Base-by-base conservation (phyloP, 30 jellyfish, hydroid and myxozoan genomes). In the Hydractinia symbiolongicarpus region DNA sequence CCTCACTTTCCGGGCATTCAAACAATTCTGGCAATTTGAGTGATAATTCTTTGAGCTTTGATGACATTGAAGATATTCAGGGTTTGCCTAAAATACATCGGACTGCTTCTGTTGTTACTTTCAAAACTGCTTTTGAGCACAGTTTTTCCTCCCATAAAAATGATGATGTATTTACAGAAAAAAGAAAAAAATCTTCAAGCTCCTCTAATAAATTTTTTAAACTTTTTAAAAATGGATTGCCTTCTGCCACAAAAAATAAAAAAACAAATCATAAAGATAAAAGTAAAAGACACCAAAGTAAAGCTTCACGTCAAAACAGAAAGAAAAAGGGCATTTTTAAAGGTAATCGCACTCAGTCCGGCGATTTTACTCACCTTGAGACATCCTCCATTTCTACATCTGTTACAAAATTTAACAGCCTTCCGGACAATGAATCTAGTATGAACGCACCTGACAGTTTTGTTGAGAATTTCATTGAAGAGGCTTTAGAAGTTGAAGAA, bases 31-130 rank as follows among this genome's bases (percentile, higher is more conserved):
- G 15, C 15, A 11, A 90, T 15, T 58, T 87, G 54, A 54, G 72
- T 16, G 93, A 66, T 9, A 81, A 87, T 78, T 83, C 94, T 8
- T 86, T 86, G 5, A 84, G 67, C 5, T 44, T 55, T 61, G 88
- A 68, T 62, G 57, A 58, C 57, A 66, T 61, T 54, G 90, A 86
- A 77, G 77, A 80, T 69, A 51, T 40, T 14, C 56, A 79, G 67
- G 50, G 52, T 6, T 78, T 66, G 16, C 60, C 73, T n/a, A 77
- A 40, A 9, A 17, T 60, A 6, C 55, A 68, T 14, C 44, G 40
- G 53, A 85, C 96, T 20, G 87, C 88, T 13, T 85, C 97, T n/a
- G 81, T 83, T 15, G 76, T 90, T 16, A 85, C 97, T 0, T 90
- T 90, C 77, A 83, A 81, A 56, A 90, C 93, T 53, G 97, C 86